Conservation (phyloP, 2,113 vertebrate genomes). For the Phaethornis superciliosus region DNA sequence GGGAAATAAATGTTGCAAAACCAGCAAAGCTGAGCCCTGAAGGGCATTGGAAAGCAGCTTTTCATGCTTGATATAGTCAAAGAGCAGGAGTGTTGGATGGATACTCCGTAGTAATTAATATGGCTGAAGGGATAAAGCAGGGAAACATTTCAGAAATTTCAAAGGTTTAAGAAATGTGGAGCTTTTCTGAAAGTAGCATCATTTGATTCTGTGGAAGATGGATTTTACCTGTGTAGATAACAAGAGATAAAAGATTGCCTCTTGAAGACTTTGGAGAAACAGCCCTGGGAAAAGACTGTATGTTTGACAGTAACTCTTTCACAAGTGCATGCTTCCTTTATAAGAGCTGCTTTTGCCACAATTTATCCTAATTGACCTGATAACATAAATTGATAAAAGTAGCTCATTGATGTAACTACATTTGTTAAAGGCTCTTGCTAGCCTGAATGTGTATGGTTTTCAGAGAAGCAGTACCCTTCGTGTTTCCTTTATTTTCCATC, state of each 20-base stretch:
- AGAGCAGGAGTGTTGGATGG: background rate
- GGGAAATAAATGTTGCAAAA: background rate
- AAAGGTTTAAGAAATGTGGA: background rate
- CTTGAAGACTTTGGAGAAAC: background rate
- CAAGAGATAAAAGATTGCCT: background rate
- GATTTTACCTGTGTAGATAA: background rate
- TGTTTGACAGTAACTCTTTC: background rate
- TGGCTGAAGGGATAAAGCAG: background rate
- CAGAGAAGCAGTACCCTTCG: background rate
- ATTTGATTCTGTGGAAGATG: background rate
- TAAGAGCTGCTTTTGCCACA: background rate
- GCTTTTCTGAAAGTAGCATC: background rate
- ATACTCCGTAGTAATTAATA: background rate
- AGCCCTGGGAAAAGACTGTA: background rate
- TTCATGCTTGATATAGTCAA: background rate
- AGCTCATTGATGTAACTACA: background rate
- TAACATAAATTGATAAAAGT: background rate
- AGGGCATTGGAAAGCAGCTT: background rate
- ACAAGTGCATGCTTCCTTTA: rapidly evolving
- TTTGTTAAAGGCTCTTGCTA: background rate
- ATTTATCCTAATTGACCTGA: background rate
- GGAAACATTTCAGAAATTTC: background rate
- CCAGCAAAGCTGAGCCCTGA: background rate
- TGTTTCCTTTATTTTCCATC: background rate
- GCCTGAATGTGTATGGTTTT: background rate